Base-by-base conservation (phyloP, 2,888 invertebrate genomes). In the Malthinus seriepunctatus region DNA sequence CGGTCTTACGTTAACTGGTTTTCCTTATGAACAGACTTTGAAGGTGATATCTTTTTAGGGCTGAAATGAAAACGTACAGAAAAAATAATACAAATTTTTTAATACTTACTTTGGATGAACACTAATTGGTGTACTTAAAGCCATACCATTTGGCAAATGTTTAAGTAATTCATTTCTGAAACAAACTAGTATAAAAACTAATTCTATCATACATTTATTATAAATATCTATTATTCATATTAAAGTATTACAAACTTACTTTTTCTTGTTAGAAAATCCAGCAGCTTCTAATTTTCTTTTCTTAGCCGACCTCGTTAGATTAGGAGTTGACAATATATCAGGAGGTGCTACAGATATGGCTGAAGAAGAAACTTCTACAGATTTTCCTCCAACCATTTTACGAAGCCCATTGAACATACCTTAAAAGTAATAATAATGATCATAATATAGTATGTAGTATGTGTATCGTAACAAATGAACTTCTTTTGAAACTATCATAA, bases 401-500 rank as follows among this genome's bases (percentile, higher is more conserved):
- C 86, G 87, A 23, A 91, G 78, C 3, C 91, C 91, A 74, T 83
- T 89, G 57, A 91, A 83, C 82, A 91, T 88, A 71, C 90, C 90
- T 90, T 69, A 37, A 70, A 23, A 23, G 23, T 23, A 23, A 23
- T 23, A 23, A 5, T 23, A 5, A 23, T 23, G 3, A 5, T 23
- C 23, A 23, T 5, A 71, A 60, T 60, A 64, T 68, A 57, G 53
- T 47, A 14, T 32, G 35, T 32, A 35, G 3, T 10, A 64, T n/a
- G n/a, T n/a, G n/a, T n/a, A n/a, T n/a, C n/a, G n/a, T n/a, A n/a
- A n/a, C n/a, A n/a, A n/a, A n/a, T n/a, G n/a, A n/a, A n/a, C n/a
- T n/a, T n/a, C n/a, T n/a, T n/a, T n/a, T n/a, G n/a, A n/a, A n/a
- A n/a, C n/a, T n/a, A n/a, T n/a, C n/a, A n/a, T n/a, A n/a, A n/a